phyloP scores from a whole-genome alignment of 2,113 vertebrate species.

The Lophotis ruficrista region DNA sequence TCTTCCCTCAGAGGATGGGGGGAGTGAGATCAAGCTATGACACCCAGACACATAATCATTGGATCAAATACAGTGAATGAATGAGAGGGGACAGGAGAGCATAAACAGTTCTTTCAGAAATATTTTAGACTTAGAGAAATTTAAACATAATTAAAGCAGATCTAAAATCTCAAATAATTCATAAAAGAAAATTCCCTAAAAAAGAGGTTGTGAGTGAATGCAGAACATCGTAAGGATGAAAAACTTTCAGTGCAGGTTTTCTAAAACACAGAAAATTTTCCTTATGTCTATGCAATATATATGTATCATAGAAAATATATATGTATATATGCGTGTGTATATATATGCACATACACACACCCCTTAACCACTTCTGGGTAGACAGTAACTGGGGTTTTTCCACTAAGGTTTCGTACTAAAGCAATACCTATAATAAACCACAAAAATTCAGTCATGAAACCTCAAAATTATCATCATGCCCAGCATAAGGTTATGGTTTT shows the following conservation, averaged over 20 bases:
- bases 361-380: neutral
- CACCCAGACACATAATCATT: neutral
- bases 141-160: neutral
- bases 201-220: neutral
- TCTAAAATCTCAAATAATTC: neutral
- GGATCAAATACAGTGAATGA: neutral
- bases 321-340: rapidly evolving
- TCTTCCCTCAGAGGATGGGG: too few relatives aligned
- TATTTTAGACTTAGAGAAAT: neutral
- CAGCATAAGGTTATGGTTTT: neutral
- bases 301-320: neutral
- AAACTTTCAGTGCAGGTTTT: neutral
- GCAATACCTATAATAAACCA: neutral
- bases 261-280: neutral
- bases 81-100: neutral
- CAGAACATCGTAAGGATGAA: neutral
- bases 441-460: neutral
- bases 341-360: rapidly evolving
- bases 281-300: neutral
- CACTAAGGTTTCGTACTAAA: neutral
- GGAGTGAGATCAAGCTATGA: too few relatives aligned
- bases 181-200: neutral
- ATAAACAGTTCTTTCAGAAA: neutral
- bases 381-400: neutral
- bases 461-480: neutral